Evolutionary conservation across 2,888 invertebrate species (phyloP).

Genomic region (Drosophila aldrichi): DNA sequence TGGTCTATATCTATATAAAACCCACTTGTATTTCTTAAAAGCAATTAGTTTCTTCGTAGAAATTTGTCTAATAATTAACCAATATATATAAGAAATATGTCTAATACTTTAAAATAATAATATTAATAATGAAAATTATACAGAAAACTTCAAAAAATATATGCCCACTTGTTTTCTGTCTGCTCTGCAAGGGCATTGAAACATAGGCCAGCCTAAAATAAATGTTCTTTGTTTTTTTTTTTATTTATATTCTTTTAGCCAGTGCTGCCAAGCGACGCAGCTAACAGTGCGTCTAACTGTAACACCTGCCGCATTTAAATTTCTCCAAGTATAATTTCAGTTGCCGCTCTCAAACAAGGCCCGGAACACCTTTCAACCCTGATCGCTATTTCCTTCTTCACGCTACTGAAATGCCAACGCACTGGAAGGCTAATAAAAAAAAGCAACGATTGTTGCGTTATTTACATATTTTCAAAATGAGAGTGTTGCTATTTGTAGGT

Average conservation of each 20-base stretch:
- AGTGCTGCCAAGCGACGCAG: conserved; percentile 41
- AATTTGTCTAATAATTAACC: not conserved
- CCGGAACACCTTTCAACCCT: conserved; percentile 69
- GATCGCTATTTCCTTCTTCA: conserved; percentile 36
- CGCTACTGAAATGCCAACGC: conserved; percentile 70
- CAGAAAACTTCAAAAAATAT: not conserved
- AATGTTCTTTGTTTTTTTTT: not conserved
- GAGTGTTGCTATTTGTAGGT: conserved; percentile 48
- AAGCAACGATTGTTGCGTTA: conserved; percentile 43
- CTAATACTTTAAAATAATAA: not conserved
- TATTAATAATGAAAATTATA: not conserved
- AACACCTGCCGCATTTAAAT: conserved; percentile 65
- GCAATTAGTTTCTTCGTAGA: not conserved
- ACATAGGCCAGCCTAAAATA: not conserved
- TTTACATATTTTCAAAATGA: conserved; percentile 74
- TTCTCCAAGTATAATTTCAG: conserved; percentile 65
- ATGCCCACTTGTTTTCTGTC: not conserved
- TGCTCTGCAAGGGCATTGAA: not conserved
- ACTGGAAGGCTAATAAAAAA: conserved; percentile 35
- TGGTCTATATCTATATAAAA: not conserved
- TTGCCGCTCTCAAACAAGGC: conserved; percentile 29
- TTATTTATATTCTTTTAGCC: conserved; percentile 11
- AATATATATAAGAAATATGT: no score
- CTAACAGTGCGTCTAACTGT: conserved; percentile 53
- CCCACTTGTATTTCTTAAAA: not conserved